Conservation (phyloP, 2,113 vertebrate species). For the Rutilus rutilus region DNA sequence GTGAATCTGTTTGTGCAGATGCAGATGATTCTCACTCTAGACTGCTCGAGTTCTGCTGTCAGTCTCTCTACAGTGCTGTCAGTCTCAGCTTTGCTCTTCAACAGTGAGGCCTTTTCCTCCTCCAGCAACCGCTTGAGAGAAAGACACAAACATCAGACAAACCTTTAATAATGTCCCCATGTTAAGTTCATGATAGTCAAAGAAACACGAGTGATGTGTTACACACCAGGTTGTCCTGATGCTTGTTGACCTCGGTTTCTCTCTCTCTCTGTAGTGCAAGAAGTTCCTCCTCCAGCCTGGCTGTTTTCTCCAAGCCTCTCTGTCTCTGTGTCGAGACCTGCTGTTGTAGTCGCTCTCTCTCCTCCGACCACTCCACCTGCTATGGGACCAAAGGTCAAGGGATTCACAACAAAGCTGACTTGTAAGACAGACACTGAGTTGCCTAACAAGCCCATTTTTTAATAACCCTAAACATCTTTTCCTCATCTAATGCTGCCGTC, state of each 20-base stretch:
- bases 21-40: slow-evolving; percentile 48
- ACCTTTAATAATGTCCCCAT: neutral
- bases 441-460: neutral
- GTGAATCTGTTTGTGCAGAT: neutral
- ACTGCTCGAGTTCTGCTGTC: slow-evolving; percentile 41
- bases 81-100: slow-evolving; percentile 46
- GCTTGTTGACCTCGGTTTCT: slow-evolving; percentile 30
- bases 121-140: slow-evolving; percentile 49
- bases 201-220: neutral
- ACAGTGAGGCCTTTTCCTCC: slow-evolving; percentile 44
- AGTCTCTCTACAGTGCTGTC: slow-evolving; percentile 34
- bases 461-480: neutral
- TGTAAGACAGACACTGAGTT: neutral
- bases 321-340: slow-evolving; percentile 58
- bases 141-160: slow-evolving; percentile 22
- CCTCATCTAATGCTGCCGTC: neutral
- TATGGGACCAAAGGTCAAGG: slow-evolving; percentile 26
- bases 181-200: neutral
- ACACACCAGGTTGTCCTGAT: slow-evolving; percentile 50
- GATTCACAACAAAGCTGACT: too few species aligned
- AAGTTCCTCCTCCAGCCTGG: slow-evolving; percentile 56
- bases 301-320: slow-evolving; percentile 58
- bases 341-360: slow-evolving; percentile 54
- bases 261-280: slow-evolving; percentile 40
- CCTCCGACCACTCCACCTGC: slow-evolving; percentile 54